Percentiles rank a stretch among this genome's conserved stretches.
phyloP scores from a whole-genome alignment of 2,113 vertebrate species.

The Junco hyemalis region DNA sequence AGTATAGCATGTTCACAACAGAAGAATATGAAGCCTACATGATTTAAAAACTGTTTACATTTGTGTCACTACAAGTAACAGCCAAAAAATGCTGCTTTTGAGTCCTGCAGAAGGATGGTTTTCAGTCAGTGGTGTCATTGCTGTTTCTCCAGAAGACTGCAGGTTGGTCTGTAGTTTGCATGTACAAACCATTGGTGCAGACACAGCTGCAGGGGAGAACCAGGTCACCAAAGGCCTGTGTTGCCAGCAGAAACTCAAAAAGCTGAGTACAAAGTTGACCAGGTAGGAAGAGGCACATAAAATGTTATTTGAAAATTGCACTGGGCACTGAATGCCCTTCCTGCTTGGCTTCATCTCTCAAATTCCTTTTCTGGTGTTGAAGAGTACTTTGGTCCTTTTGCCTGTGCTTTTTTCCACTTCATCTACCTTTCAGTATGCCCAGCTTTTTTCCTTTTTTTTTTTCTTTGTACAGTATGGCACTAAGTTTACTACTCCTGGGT shows the following conservation, averaged over 20 bases:
- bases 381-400: neutral
- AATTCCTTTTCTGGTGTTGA: neutral
- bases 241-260: neutral
- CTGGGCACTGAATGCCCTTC: neutral
- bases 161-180: neutral
- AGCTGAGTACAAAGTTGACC: neutral
- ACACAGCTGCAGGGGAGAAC: neutral
- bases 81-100: neutral
- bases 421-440: neutral
- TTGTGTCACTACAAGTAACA: neutral
- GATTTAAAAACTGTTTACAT: neutral
- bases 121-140: neutral
- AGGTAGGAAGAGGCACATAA: neutral
- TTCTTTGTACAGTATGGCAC: accelerated
- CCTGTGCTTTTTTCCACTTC: neutral
- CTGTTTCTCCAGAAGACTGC: neutral
- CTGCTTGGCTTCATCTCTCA: neutral
- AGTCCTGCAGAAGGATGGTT: neutral
- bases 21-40: accelerated
- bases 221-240: neutral
- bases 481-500: neutral
- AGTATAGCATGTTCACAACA: neutral
- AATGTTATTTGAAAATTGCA: neutral
- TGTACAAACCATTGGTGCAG: neutral
- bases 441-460: accelerated